Evolutionary conservation across 2,113 vertebrate genomes (phyloP), one percentile per base, ranked within the genome.

Genomic region (Pelodiscus sinensis): DNA sequence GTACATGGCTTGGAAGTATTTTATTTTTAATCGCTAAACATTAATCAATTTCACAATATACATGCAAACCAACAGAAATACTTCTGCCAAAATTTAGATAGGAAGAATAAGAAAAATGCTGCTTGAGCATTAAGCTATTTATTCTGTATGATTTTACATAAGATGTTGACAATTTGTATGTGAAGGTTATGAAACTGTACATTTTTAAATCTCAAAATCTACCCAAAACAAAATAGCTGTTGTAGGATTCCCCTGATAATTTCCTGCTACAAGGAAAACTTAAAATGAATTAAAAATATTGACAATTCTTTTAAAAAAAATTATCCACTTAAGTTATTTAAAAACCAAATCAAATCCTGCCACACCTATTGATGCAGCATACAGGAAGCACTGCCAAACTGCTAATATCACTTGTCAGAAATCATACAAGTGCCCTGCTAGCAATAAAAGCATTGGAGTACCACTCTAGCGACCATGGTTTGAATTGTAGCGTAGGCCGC

Each of bases 361-460:
- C 62, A 65, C 31, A 15, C 31, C 29, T 65, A 31, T 65, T 16
- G 31, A n/a, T n/a, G 81, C 78, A 50, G 27, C 3, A 0, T 3
- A 0, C 0, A 12, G 12, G 8, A 7, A 1, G 22, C 16, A 31
- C 22, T 29, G 82, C 0, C 31, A 68, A 9, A 65, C 0, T 3
- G 8, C n/a, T 77, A 29, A 24, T 8, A 51, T 38, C 29, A 54
- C 29, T 11, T 27, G 29, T 79, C 31, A 38, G 55, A 60, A 84
- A 29, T 3, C 16, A 7, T 1, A 1, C 25, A 29, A 11, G 1
- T 0, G 2, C 52, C 29, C 50, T 44, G 35, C n/a, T 75, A 25
- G 31, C 0, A 1, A 68, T 29, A 52, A 62, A 50, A 2, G 35
- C 7, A 3, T 12, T 2, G 6, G 12, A 8, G 0, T 0, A 15